Conservation (phyloP, 2,888 invertebrate species). For the Dione juno region DNA sequence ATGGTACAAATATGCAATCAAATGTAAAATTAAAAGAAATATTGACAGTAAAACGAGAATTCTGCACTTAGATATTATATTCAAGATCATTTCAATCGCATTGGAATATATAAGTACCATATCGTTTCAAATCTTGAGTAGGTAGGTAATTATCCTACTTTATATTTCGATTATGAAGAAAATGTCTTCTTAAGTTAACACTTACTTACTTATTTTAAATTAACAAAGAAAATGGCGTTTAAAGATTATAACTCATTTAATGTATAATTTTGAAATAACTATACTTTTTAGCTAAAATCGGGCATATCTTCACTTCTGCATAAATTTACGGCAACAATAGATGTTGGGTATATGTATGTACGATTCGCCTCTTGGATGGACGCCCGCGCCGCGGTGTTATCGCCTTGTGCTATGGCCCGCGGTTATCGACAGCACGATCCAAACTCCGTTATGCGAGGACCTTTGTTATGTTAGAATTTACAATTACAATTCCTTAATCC, state of each 20-base stretch:
- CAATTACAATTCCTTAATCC: background rate
- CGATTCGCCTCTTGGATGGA: slow-evolving; percentile 17
- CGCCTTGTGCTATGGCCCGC: slow-evolving; percentile 13
- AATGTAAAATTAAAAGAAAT: background rate
- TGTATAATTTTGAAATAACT: background rate
- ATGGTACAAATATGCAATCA: background rate
- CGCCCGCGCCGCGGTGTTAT: slow-evolving; percentile 16
- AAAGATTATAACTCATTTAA: background rate
- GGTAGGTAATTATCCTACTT: background rate
- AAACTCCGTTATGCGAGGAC: slow-evolving; percentile 36
- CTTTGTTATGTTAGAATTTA: slow-evolving; percentile 22
- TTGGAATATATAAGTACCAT: slow-evolving; percentile 1
- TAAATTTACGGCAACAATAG: slow-evolving; percentile 16
- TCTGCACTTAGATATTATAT: background rate
- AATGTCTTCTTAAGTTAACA: background rate
- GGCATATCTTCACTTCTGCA: background rate
- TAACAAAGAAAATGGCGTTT: background rate
- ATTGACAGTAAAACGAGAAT: background rate
- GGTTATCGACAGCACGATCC: slow-evolving; percentile 39
- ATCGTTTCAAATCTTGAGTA: background rate
- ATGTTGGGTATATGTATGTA: slow-evolving; percentile 22
- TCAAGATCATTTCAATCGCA: background rate
- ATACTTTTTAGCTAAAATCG: background rate
- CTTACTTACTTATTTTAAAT: background rate
- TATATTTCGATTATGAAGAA: background rate